Evolutionary conservation across 2,113 vertebrate species (phyloP).

Genomic region (Pygathrix nemaeus): DNA sequence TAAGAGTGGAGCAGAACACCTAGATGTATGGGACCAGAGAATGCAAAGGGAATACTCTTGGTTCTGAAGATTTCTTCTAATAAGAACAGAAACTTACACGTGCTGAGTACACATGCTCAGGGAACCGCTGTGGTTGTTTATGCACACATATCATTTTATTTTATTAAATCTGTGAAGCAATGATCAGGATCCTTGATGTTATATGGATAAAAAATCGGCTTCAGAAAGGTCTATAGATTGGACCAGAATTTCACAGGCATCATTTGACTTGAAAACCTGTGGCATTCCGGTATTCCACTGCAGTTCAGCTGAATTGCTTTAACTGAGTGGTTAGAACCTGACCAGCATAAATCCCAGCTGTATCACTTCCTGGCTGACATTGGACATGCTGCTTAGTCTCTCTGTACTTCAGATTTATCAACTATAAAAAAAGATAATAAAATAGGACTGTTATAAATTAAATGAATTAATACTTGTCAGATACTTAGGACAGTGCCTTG

Average conservation of each 20-base stretch:
- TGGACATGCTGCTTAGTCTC: background rate
- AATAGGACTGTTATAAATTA: background rate
- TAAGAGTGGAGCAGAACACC: background rate
- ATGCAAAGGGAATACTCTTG: background rate
- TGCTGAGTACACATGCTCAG: background rate
- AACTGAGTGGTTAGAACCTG: background rate
- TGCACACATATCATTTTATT: background rate
- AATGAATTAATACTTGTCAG: background rate
- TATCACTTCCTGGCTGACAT: background rate
- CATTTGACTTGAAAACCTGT: background rate
- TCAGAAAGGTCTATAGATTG: background rate
- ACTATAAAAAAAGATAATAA: background rate
- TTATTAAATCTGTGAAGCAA: background rate
- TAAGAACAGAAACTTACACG: background rate
- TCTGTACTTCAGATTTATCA: background rate
- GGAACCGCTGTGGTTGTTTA: background rate
- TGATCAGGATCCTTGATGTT: background rate
- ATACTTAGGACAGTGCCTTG: background rate
- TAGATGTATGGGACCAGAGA: background rate
- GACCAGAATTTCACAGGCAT: background rate
- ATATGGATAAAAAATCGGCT: background rate
- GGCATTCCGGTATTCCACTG: fast-evolving
- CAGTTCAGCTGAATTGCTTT: background rate
- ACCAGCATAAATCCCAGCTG: background rate
- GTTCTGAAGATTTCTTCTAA: background rate